phyloP scores from a whole-genome alignment of 2,888 invertebrate genomes.

The Rhogogaster chlorosoma region DNA sequence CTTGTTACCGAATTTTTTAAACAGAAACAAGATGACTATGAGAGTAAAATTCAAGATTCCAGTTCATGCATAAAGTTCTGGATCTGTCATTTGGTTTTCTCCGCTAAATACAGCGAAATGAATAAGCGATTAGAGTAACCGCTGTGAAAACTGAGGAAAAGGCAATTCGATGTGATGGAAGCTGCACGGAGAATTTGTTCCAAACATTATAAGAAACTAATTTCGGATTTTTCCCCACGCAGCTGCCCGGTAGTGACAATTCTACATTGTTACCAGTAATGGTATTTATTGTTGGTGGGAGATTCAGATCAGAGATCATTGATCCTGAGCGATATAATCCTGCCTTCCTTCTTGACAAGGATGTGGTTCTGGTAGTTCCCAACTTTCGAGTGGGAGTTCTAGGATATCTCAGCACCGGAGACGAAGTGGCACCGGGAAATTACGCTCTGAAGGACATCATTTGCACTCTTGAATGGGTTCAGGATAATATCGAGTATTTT shows the following conservation, averaged over 20 bases:
- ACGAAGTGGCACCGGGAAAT: slow-evolving; percentile 27
- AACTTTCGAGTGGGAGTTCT: neutral
- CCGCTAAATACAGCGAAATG: neutral
- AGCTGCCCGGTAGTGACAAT: neutral
- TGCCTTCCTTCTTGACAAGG: neutral
- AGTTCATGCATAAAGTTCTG: no score
- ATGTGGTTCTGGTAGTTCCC: neutral
- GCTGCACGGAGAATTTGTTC: neutral
- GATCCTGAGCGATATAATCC: neutral
- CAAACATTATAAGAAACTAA: neutral
- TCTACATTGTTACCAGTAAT: slow-evolving; percentile 3
- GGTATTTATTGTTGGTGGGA: slow-evolving; percentile 9
- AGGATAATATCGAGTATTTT: slow-evolving; percentile 3
- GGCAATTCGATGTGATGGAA: neutral
- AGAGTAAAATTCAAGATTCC: no score
- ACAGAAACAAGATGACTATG: neutral
- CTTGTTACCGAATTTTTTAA: neutral
- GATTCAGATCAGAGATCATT: neutral
- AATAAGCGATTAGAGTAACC: no score
- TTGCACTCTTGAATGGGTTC: slow-evolving; percentile 4
- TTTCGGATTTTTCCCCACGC: neutral
- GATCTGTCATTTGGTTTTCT: neutral
- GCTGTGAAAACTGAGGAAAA: neutral
- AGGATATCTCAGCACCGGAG: slow-evolving; percentile 19
- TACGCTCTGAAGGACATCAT: slow-evolving; percentile 1